Evolutionary conservation across 2,797 vertebrate species (phyloP).

Genomic region (Anas bahamensis): DNA sequence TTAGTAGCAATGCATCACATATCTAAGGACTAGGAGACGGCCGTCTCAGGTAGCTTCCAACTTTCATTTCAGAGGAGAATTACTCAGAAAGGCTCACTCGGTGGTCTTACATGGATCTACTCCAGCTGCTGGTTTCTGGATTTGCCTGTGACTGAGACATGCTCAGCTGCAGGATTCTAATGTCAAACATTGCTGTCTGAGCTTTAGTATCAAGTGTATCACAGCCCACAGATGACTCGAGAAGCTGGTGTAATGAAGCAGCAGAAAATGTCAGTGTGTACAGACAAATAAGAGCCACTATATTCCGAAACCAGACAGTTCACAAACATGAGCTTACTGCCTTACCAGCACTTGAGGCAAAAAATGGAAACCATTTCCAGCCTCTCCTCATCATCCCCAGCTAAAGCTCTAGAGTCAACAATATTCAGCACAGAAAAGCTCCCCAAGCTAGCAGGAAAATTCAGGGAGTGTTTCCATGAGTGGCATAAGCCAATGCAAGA

Average conservation of each 20-base stretch:
- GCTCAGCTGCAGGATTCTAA: neutral
- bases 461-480: neutral
- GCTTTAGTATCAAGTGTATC: neutral
- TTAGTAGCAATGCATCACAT: neutral
- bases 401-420: neutral
- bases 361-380: neutral
- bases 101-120: neutral
- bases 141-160: neutral
- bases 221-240: neutral
- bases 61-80: accelerated
- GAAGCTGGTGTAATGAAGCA: neutral
- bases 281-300: neutral
- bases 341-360: neutral
- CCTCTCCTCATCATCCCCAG: neutral
- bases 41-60: neutral
- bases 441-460: neutral
- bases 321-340: neutral
- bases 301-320: neutral
- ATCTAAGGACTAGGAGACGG: neutral
- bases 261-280: neutral
- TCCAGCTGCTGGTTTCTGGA: neutral
- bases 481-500: neutral
- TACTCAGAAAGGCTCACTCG: neutral
- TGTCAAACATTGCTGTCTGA: neutral
- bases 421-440: neutral